These are phyloP conservation scores for Urocolius indicus DNA, from an alignment of 2,113 vertebrate species.

Conservation along the genomic window DNA sequence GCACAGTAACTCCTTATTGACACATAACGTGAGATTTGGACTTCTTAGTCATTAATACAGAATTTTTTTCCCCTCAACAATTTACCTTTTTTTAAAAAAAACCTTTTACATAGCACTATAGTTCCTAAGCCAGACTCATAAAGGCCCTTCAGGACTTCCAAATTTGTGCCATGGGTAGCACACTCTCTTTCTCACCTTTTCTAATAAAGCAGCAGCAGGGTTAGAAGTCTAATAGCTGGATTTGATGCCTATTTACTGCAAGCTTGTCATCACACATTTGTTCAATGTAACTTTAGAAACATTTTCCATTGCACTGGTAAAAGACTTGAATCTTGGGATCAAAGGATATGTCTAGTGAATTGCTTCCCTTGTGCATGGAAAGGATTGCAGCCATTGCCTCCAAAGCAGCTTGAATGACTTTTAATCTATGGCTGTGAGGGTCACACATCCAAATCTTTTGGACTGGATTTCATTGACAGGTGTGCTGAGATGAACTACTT, in stretches of 20 bases:
- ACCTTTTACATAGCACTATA: accelerated
- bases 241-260: neutral
- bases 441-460: neutral
- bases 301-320: neutral
- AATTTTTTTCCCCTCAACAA: neutral
- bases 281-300: constrained; percentile 3
- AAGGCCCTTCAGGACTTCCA: neutral
- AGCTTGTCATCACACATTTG: neutral
- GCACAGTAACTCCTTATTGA: neutral
- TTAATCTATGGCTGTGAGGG: neutral
- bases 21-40: neutral
- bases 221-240: neutral
- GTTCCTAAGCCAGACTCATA: neutral
- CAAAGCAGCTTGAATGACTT: neutral
- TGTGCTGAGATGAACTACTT: neutral
- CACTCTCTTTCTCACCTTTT: neutral
- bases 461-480: constrained; percentile 20
- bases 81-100: neutral
- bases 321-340: neutral
- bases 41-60: accelerated
- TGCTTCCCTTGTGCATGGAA: neutral
- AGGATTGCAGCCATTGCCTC: neutral
- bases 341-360: neutral
- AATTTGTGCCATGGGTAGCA: neutral
- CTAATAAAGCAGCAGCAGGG: neutral